Conservation (phyloP, 2,113 vertebrate genomes). For the Urocolius indicus region DNA sequence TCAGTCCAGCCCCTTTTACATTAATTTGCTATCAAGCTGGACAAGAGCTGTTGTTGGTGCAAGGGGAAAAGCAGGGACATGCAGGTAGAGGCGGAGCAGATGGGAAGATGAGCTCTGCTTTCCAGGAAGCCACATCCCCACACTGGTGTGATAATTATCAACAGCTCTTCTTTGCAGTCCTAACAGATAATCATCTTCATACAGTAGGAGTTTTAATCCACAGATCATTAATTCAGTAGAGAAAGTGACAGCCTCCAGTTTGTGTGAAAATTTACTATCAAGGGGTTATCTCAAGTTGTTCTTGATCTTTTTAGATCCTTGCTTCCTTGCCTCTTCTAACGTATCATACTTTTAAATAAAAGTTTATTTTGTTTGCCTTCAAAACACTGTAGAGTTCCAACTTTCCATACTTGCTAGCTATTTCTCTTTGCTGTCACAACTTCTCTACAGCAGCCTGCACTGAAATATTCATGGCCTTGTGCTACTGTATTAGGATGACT, state of each 20-base stretch:
- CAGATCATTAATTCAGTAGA: conserved; percentile 3
- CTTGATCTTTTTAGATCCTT: conserved; percentile 2
- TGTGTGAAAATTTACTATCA: background rate
- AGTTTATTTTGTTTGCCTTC: conserved; percentile 7
- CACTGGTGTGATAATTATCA: fast-evolving
- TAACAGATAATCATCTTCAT: background rate
- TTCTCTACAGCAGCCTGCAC: background rate
- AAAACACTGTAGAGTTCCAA: background rate
- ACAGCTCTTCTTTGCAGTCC: background rate
- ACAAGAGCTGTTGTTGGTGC: background rate
- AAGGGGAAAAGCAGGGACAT: background rate
- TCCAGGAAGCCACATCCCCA: background rate
- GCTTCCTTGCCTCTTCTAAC: background rate
- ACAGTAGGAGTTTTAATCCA: background rate
- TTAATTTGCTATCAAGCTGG: background rate
- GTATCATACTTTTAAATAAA: background rate
- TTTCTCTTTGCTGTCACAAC: conserved; percentile 4
- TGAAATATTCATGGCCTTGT: conserved; percentile 24
- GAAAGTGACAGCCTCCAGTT: background rate
- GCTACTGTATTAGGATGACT: background rate
- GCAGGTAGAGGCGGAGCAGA: background rate
- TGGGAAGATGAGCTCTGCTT: background rate
- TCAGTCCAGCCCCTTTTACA: background rate
- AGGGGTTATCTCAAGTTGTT: background rate
- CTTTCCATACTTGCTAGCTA: background rate